These are phyloP conservation scores for Ptychadena robeensis DNA, from an alignment of 2,797 vertebrate species.

Conservation along the genomic window DNA sequence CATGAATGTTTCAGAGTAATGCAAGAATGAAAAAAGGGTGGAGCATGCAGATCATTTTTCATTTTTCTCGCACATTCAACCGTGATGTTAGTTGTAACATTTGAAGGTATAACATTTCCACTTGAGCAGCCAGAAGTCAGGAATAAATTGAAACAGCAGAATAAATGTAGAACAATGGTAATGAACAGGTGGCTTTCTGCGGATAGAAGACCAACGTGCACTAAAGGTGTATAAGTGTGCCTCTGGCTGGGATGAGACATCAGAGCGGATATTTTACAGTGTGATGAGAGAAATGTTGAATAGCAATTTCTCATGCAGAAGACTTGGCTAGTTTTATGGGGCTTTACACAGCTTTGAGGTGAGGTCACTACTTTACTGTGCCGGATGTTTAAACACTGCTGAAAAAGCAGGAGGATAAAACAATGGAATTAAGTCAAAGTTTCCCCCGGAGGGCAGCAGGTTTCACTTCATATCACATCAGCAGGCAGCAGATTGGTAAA, in stretches of 20 bases:
- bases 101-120: not conserved
- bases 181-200: not conserved
- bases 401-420: constrained; percentile 47
- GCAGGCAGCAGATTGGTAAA: constrained; percentile 40
- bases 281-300: not conserved
- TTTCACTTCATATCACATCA: constrained; percentile 54
- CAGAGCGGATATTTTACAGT: not conserved
- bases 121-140: not conserved
- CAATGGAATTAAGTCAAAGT: constrained; percentile 30
- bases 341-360: constrained; percentile 43
- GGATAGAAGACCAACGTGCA: not conserved
- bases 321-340: constrained; percentile 40
- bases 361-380: constrained; percentile 37
- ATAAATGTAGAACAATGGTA: not conserved
- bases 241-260: not conserved
- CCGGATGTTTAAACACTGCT: constrained; percentile 38
- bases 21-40: not conserved
- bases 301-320: constrained; percentile 18
- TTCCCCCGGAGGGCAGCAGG: constrained; percentile 28
- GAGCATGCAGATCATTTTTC: not conserved
- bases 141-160: not conserved
- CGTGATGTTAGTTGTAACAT: not conserved
- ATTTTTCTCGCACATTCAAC: not conserved
- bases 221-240: not conserved
- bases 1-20: not conserved